A percentile compares a stretch with the other conserved stretches of the same genome.
These are phyloP conservation scores for Trichomalopsis sarcophagae DNA, from an alignment of 1,140 invertebrate genomes.

Conservation along the genomic window DNA sequence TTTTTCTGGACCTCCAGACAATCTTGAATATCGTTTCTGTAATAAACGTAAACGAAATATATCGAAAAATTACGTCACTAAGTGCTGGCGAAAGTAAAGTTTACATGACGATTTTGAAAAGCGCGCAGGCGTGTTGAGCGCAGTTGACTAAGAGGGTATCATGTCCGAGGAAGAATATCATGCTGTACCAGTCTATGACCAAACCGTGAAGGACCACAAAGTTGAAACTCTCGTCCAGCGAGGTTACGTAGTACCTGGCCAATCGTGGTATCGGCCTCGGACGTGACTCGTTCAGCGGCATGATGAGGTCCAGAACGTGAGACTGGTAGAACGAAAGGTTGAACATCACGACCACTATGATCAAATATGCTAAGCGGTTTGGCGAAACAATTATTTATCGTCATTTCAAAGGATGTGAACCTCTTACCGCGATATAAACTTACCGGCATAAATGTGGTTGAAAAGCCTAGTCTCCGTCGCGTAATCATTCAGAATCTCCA, in stretches of 20 bases:
- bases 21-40: no score
- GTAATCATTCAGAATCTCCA: not conserved
- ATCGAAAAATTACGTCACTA: no score
- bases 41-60: no score
- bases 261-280: not conserved
- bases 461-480: not conserved
- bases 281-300: not conserved
- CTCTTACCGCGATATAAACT: not conserved
- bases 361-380: not conserved
- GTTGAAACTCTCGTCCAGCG: not conserved
- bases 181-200: not conserved
- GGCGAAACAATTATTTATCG: not conserved
- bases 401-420: not conserved
- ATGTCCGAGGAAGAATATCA: not conserved
- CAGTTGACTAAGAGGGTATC: constrained; percentile 5
- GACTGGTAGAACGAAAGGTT: not conserved
- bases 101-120: constrained; percentile 4
- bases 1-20: not conserved
- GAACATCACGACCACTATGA: not conserved
- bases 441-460: not conserved
- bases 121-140: not conserved
- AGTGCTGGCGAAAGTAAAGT: no score
- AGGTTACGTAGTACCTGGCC: not conserved
- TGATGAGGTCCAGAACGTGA: not conserved
- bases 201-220: not conserved